Base-by-base conservation (phyloP, 2,888 invertebrate species). In the Troglohyphantes excavatus region DNA sequence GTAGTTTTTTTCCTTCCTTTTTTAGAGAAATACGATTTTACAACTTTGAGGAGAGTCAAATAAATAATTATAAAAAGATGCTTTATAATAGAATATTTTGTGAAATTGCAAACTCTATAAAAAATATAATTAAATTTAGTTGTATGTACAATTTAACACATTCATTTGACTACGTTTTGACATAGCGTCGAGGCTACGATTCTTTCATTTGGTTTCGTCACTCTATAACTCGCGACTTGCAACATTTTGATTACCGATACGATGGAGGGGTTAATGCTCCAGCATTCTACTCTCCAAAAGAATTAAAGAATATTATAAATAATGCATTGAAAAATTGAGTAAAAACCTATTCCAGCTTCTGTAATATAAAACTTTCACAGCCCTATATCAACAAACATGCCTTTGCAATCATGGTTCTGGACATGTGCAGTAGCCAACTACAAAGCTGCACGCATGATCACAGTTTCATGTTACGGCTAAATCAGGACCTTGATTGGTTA, bases 141-240 rank as follows among this genome's bases (percentile, higher is more conserved):
- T 72, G n/a, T 86, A 86, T 86, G 39, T 86, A 86, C 86, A 79
- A 27, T 86, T 70, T 86, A 78, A 86, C 70, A 86, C 86, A 86
- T 76, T 33, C 59, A 70, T 76, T 65, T 86, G 75, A 86, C 85
- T 86, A 86, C 78, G 33, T 46, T 61, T 59, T 75, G 53, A 76
- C 46, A 79, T 76, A 76, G 68, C 75, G 27, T 43, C n/a, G 7
- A 67, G 13, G 68, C 78, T 86, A 72, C 21, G 27, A 17, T 63
- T 86, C 85, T 72, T 79, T 86, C 78, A 78, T 70, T 63, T 76
- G 73, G 76, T 39, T 76, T 76, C 19, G 27, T 85, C 33, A 85
- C 33, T 63, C n/a, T 53, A 26, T 26, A 33, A 27, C 23, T 27
- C 39, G 59, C 29, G 79, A 79, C 70, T 68, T 26, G 59, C 29